Evolutionary conservation across 2,888 invertebrate species (phyloP).

Genomic region (Xestobium rufovillosum): DNA sequence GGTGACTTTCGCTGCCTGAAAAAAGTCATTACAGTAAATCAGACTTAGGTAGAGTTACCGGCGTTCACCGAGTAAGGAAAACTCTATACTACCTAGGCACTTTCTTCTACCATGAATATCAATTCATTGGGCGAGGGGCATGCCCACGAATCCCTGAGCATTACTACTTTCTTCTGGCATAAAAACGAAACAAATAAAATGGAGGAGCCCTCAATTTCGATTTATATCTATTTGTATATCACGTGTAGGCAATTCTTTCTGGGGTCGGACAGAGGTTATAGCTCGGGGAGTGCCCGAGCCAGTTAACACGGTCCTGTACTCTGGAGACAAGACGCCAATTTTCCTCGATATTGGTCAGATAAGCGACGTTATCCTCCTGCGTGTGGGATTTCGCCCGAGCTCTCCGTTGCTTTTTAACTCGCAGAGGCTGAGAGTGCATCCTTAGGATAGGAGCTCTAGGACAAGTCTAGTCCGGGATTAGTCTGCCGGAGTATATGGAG

Average conservation of each 20-base stretch:
- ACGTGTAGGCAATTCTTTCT: no score
- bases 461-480: slow-evolving; percentile 26
- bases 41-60: no score
- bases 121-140: slow-evolving; percentile 24
- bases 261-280: slow-evolving; percentile 19
- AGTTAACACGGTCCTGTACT: slow-evolving; percentile 28
- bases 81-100: no score
- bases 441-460: slow-evolving; percentile 16
- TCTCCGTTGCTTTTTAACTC: no score
- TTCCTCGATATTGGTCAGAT: slow-evolving; percentile 26
- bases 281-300: slow-evolving; percentile 28
- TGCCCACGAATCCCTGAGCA: no score
- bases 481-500: slow-evolving; percentile 26
- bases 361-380: slow-evolving; percentile 14
- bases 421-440: slow-evolving; percentile 6
- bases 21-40: slow-evolving; percentile 55
- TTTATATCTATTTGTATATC: no score
- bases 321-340: slow-evolving; percentile 28
- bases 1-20: slow-evolving; percentile 45
- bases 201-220: no score
- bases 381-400: neutral
- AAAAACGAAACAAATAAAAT: no score
- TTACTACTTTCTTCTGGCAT: no score
- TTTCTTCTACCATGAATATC: no score
- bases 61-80: no score